Evolutionary conservation across 2,888 invertebrate species (phyloP).

Genomic region (Tipula helvola): DNA sequence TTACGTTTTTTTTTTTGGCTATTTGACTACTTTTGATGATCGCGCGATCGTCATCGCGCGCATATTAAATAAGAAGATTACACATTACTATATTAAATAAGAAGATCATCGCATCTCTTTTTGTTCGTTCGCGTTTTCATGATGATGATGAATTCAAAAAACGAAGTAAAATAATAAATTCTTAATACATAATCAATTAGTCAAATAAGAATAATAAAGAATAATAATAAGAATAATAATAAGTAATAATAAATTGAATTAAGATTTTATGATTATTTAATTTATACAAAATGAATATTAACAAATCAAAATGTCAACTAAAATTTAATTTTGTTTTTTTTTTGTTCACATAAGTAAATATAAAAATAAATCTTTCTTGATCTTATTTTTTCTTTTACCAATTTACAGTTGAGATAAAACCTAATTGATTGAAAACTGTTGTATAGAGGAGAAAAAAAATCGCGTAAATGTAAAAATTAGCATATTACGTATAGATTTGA

Average conservation of each 20-base stretch:
- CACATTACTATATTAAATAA: not conserved
- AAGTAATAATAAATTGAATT: not conserved
- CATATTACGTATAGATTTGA: not conserved
- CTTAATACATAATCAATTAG: not conserved
- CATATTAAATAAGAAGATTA: not conserved
- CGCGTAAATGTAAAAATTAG: not conserved
- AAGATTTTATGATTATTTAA: not conserved
- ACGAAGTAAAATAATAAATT: not conserved
- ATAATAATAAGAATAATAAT: not conserved
- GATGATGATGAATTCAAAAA: not conserved
- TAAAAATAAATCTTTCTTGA: not conserved
- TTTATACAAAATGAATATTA: not conserved
- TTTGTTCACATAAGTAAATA: not conserved
- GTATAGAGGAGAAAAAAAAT: not conserved
- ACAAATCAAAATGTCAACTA: not conserved
- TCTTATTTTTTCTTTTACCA: not conserved
- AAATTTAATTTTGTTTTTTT: not conserved
- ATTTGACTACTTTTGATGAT: not conserved
- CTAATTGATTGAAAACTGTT: not conserved
- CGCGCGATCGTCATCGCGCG: not conserved
- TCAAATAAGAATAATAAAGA: not conserved
- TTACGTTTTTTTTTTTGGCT: not conserved
- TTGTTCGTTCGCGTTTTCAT: not conserved
- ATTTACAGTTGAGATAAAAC: not conserved
- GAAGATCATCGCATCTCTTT: not conserved